Conservation (phyloP, 2,113 vertebrate genomes). For the Stomatorhinus ivindoensis region DNA sequence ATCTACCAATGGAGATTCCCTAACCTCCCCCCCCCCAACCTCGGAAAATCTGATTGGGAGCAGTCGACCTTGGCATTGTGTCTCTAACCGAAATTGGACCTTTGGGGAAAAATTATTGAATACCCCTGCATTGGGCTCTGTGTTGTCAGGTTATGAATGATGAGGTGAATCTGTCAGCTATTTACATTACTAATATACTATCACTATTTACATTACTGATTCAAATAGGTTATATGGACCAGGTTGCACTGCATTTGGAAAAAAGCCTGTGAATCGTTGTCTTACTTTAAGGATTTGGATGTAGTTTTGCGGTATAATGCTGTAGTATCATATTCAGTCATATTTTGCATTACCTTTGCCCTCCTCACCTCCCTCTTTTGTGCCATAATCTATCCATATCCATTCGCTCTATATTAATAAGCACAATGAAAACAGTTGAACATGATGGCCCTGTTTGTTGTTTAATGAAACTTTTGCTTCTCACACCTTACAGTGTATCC, state of each 20-base stretch:
- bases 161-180: not conserved
- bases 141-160: not conserved
- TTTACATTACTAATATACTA: not conserved
- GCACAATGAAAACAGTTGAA: not conserved
- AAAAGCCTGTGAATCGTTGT: not conserved
- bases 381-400: not conserved
- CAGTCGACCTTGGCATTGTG: not conserved
- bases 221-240: not conserved
- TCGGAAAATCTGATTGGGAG: not conserved
- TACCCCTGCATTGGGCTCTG: not conserved
- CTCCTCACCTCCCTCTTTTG: not conserved
- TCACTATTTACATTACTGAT: not conserved
- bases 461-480: constrained; percentile 47
- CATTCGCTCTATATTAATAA: not conserved
- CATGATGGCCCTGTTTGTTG: not conserved
- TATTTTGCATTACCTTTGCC: not conserved
- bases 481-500: not conserved
- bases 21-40: not conserved
- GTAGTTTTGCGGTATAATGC: not conserved
- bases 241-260: not conserved
- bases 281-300: not conserved
- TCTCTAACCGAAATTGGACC: not conserved
- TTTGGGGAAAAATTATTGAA: not conserved
- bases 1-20: not conserved
- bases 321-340: not conserved